phyloP scores from a whole-genome alignment of 1,140 invertebrate genomes.

The Drosophila albomicans region DNA sequence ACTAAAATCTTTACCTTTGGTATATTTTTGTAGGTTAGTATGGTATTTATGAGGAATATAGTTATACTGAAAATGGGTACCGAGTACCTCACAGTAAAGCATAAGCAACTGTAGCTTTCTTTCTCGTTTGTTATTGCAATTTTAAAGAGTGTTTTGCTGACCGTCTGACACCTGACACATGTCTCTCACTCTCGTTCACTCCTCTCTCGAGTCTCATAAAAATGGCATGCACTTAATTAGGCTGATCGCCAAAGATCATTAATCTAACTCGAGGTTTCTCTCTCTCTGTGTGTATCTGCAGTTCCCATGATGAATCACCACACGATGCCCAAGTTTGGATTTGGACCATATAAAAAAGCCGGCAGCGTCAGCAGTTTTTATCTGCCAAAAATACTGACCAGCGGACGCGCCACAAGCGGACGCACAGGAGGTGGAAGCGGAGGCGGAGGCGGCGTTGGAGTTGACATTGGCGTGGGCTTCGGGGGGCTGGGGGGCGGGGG shows the following conservation, averaged over 20 bases:
- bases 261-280: conserved; percentile 42
- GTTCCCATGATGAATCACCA: conserved; percentile 91
- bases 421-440: conserved; percentile 7
- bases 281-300: conserved; percentile 75
- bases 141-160: conserved; percentile 47
- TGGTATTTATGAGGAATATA: too few relatives aligned
- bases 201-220: conserved; percentile 17
- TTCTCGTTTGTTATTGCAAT: conserved; percentile 40
- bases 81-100: too few relatives aligned
- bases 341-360: conserved; percentile 82
- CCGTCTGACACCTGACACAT: conserved; percentile 25
- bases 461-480: conserved; percentile 18
- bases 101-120: too few relatives aligned
- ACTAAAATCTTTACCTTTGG: too few relatives aligned
- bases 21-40: too few relatives aligned
- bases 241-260: conserved; percentile 53
- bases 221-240: conserved; percentile 44
- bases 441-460: conserved; percentile 26
- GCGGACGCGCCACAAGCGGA: conserved; percentile 61
- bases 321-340: conserved; percentile 89
- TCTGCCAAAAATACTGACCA: conserved; percentile 84
- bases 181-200: neutral
- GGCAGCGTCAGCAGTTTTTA: conserved; percentile 85
- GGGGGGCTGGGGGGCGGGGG: conserved; percentile 33
- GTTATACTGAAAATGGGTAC: too few relatives aligned